These are phyloP conservation scores for Phenganax stokvisi DNA, from an alignment of 92 coral and sea anemone genomes.

Conservation along the genomic window DNA sequence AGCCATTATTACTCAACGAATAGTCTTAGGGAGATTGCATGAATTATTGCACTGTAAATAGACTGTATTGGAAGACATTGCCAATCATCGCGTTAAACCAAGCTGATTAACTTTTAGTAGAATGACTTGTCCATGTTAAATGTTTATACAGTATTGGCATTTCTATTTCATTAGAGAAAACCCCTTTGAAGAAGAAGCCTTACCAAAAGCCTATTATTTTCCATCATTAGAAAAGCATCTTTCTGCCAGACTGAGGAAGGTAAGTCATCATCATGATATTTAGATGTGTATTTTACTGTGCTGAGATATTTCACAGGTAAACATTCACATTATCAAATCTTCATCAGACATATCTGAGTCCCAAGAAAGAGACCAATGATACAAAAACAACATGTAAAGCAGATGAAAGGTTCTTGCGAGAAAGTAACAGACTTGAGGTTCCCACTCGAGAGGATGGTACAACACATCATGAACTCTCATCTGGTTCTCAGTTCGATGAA, in stretches of 20 bases:
- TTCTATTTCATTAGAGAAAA: constrained; percentile 51
- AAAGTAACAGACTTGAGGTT: constrained; percentile 63
- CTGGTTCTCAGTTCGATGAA: constrained; percentile 85
- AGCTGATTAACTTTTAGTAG: not conserved
- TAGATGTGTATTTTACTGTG: not conserved
- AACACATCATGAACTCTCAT: constrained; percentile 57
- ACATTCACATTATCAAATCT: not conserved
- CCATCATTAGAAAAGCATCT: constrained; percentile 73
- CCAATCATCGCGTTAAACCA: not conserved
- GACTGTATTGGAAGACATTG: not conserved
- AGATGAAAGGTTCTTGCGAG: constrained; percentile 67
- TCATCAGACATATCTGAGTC: constrained; percentile 59
- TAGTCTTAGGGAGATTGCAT: not conserved
- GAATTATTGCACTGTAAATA: not conserved
- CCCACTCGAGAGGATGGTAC: constrained; percentile 97
- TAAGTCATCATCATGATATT: not conserved
- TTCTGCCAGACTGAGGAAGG: constrained; percentile 70
- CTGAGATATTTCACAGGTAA: not conserved
- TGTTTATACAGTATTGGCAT: not conserved
- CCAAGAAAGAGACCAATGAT: constrained; percentile 46
- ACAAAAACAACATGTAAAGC: constrained; percentile 52
- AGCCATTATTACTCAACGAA: too few species aligned
- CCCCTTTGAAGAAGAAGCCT: constrained; percentile 81
- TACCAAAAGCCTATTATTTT: constrained; percentile 82
- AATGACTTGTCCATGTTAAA: too few species aligned